phyloP scores from a whole-genome alignment of 2,888 invertebrate genomes.

The Acutogordius australiensis region DNA sequence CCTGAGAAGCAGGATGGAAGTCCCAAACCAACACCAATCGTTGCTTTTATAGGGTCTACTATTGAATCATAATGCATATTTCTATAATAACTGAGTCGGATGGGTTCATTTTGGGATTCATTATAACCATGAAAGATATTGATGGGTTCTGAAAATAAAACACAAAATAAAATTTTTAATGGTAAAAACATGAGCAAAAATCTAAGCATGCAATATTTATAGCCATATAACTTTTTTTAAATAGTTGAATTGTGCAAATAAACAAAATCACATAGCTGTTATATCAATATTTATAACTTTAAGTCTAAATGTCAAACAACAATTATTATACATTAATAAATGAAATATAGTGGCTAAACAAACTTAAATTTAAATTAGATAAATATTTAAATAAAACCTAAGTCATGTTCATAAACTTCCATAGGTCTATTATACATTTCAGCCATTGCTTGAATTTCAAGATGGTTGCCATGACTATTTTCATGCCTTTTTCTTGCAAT shows the following conservation, averaged over 20 bases:
- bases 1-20: slow-evolving; percentile 48
- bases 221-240: too few relatives aligned
- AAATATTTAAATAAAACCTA: slow-evolving; percentile 27
- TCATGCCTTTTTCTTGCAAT: slow-evolving; percentile 46
- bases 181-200: too few relatives aligned
- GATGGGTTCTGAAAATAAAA: slow-evolving; percentile 37
- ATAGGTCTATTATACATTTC: slow-evolving; percentile 60
- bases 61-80: slow-evolving; percentile 62
- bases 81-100: slow-evolving; percentile 53
- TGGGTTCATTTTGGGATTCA: slow-evolving; percentile 34
- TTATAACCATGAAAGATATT: slow-evolving; percentile 52
- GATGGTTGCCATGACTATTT: slow-evolving; percentile 56
- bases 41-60: slow-evolving; percentile 45
- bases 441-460: slow-evolving; percentile 62
- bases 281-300: neutral
- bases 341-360: neutral
- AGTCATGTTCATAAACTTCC: slow-evolving; percentile 49
- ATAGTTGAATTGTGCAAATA: too few relatives aligned
- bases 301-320: too few relatives aligned
- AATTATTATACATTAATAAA: slow-evolving; percentile 6
- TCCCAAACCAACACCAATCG: slow-evolving; percentile 50
- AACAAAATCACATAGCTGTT: too few relatives aligned
- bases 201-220: too few relatives aligned
- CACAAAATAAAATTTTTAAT: slow-evolving; percentile 14
- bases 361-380: neutral